A percentile compares a stretch with the other conserved stretches of the same genome.
Conservation (phyloP, 2,888 invertebrate genomes). For the Falcaria lacertinaria region DNA sequence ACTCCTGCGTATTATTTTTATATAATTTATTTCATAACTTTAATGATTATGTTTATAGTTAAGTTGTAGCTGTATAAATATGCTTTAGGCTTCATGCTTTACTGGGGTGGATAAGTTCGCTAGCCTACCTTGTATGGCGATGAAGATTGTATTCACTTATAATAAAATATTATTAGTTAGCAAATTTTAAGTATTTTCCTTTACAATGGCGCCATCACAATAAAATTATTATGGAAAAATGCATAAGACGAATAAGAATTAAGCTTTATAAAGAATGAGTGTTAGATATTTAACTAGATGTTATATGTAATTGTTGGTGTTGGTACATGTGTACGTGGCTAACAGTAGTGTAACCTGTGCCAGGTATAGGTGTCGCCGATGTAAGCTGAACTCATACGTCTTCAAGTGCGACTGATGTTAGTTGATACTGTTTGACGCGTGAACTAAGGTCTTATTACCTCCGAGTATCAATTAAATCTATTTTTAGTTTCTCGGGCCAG, state of each 20-base stretch:
- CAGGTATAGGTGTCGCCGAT: slow-evolving; percentile 36
- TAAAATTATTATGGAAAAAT: slow-evolving; percentile 52
- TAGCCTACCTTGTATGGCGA: slow-evolving; percentile 53
- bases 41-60: slow-evolving; percentile 38
- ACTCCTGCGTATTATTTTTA: slow-evolving; percentile 45
- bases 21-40: slow-evolving; percentile 66
- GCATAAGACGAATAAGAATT: slow-evolving; percentile 53
- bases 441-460: slow-evolving; percentile 76
- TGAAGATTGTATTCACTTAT: slow-evolving; percentile 55
- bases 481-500: slow-evolving; percentile 60
- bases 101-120: slow-evolving; percentile 55
- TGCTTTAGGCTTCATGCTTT: slow-evolving; percentile 66
- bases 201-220: slow-evolving; percentile 70
- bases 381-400: slow-evolving; percentile 41
- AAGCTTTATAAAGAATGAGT: slow-evolving; percentile 57
- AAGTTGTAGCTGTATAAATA: slow-evolving; percentile 68
- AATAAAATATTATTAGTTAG: slow-evolving; percentile 59
- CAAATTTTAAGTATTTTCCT: slow-evolving; percentile 61
- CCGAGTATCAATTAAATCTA: slow-evolving; percentile 77
- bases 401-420: slow-evolving; percentile 67
- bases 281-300: slow-evolving; percentile 63
- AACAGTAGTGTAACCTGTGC: slow-evolving; percentile 45
- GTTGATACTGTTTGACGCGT: slow-evolving; percentile 70
- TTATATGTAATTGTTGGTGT: slow-evolving; percentile 66
- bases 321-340: slow-evolving; percentile 46